Evolutionary conservation across 2,888 invertebrate genomes (phyloP).

Genomic region (Zygothrica quintamaculata): DNA sequence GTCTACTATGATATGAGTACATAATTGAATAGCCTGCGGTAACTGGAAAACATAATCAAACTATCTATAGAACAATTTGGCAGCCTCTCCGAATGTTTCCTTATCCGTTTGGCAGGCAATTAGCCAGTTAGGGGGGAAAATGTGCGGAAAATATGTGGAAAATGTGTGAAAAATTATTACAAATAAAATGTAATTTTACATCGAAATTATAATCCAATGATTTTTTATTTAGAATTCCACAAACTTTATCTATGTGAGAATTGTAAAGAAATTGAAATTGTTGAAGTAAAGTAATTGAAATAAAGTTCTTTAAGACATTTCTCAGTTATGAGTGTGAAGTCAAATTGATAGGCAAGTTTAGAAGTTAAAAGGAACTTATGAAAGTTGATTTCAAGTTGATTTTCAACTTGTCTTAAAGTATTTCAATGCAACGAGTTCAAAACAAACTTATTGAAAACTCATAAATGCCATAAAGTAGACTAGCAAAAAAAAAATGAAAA

Average conservation of each 20-base stretch:
- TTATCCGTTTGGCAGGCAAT: constrained; percentile 27
- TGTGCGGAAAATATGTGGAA: too few relatives aligned
- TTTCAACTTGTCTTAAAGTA: too few relatives aligned
- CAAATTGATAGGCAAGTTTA: constrained; percentile 10
- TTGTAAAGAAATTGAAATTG: too few relatives aligned
- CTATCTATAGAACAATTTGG: constrained; percentile 25
- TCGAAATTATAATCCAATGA: too few relatives aligned
- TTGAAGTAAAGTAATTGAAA: constrained; percentile 11
- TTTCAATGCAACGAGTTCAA: too few relatives aligned
- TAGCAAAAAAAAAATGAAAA: too few relatives aligned
- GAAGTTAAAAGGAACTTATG: neutral
- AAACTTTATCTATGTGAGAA: too few relatives aligned
- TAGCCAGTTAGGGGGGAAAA: too few relatives aligned
- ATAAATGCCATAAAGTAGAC: constrained; percentile 65
- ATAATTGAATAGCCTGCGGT: constrained; percentile 48
- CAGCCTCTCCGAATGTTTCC: constrained; percentile 3
- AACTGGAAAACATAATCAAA: constrained; percentile 3
- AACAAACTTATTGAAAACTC: constrained; percentile 70
- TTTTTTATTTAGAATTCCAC: too few relatives aligned
- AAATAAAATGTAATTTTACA: too few relatives aligned
- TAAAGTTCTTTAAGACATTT: neutral
- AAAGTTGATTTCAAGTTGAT: constrained; percentile 19
- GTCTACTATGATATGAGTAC: constrained; percentile 32
- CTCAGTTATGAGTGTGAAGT: constrained; percentile 12
- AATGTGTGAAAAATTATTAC: too few relatives aligned